These are phyloP conservation scores for Candoia aspera DNA, from an alignment of 2,113 vertebrate species.

Conservation along the genomic window DNA sequence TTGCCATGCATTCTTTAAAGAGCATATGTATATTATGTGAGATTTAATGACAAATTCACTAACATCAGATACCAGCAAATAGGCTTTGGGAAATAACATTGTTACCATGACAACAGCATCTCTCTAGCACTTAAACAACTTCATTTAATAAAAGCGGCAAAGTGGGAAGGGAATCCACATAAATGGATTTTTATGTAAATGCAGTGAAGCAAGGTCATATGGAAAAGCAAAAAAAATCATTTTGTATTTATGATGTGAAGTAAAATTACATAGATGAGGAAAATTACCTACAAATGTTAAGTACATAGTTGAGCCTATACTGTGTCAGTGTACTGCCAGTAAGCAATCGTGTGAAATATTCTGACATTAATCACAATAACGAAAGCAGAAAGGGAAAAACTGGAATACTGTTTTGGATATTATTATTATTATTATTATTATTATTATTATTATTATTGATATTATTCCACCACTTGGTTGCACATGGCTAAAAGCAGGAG, in stretches of 20 bases:
- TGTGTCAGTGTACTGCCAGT: slow-evolving; percentile 26
- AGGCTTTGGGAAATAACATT: slow-evolving; percentile 55
- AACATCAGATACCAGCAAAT: slow-evolving; percentile 65
- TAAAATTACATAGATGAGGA: slow-evolving; percentile 63
- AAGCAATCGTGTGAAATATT: not conserved
- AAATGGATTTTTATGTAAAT: slow-evolving; percentile 72
- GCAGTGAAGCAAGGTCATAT: slow-evolving; percentile 59
- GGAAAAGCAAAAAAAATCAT: slow-evolving; percentile 57
- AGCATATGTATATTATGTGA: slow-evolving; percentile 46
- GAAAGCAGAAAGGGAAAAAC: not conserved
- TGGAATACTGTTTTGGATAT: not conserved
- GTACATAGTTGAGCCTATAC: slow-evolving; percentile 45
- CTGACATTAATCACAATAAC: not conserved
- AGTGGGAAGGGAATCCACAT: slow-evolving; percentile 61
- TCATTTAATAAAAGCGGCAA: slow-evolving; percentile 66
- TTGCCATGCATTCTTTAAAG: slow-evolving; percentile 15
- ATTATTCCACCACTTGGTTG: not conserved
- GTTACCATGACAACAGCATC: slow-evolving; percentile 60
- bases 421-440: not conserved
- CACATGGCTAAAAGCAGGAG: not conserved
- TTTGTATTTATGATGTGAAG: slow-evolving; percentile 62
- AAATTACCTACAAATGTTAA: slow-evolving; percentile 67
- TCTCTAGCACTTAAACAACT: slow-evolving; percentile 59
- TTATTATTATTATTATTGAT: no score
- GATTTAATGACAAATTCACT: slow-evolving; percentile 69